Conservation (phyloP, 2,113 vertebrate genomes). For the Cephalopterus ornatus region DNA sequence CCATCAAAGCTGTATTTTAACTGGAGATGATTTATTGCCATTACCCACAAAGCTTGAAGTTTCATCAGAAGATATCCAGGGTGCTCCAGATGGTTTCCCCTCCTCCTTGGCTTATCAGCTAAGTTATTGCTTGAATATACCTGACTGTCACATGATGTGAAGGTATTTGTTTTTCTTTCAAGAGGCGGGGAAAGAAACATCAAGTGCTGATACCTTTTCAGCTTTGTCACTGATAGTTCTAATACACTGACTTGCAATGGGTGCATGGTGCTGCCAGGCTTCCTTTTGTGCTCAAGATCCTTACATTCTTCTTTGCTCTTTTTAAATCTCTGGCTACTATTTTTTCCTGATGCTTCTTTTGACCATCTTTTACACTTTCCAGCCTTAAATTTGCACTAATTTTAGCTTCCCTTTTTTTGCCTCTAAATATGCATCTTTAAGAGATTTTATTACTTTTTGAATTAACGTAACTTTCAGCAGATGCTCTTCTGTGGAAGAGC, state of each 20-base stretch:
- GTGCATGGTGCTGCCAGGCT: neutral
- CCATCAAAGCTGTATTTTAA: neutral
- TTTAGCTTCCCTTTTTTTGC: neutral
- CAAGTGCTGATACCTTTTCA: neutral
- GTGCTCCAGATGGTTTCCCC: neutral
- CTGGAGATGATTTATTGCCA: neutral
- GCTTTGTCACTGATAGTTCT: neutral
- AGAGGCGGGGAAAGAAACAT: accelerated
- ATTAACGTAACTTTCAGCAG: neutral
- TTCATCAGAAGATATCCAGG: neutral
- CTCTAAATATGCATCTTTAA: neutral
- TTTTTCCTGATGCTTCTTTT: neutral
- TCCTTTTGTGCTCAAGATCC: neutral
- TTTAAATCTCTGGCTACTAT: neutral
- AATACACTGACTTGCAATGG: neutral
- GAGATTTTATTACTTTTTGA: neutral
- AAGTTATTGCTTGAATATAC: neutral
- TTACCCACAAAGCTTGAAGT: neutral
- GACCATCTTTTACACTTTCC: neutral
- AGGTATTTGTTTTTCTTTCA: neutral
- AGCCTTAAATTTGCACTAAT: neutral
- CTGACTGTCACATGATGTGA: neutral
- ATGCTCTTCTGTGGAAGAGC: neutral
- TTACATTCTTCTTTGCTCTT: neutral
- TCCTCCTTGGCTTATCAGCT: accelerated